A percentile compares a stretch with the other conserved stretches of the same genome.
phyloP scores from a whole-genome alignment of 2,113 vertebrate genomes.

The Elaphurus davidianus region DNA sequence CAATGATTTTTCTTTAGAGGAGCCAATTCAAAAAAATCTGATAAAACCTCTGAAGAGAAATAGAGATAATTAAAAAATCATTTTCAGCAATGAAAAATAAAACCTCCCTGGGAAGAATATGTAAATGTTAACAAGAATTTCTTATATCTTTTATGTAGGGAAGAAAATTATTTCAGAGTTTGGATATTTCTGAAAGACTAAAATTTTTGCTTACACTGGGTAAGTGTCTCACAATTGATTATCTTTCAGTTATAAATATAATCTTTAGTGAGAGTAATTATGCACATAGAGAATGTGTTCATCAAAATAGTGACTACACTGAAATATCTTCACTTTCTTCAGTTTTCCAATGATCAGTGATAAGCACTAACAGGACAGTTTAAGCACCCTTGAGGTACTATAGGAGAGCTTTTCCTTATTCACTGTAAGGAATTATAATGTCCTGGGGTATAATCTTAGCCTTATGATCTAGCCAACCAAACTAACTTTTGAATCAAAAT shows the following conservation, averaged over 20 bases:
- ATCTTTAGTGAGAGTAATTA: not conserved
- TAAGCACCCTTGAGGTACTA: not conserved
- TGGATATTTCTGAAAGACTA: conserved; percentile 92
- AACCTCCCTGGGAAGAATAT: not conserved
- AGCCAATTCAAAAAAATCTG: not conserved
- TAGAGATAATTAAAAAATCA: not conserved
- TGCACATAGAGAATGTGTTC: not conserved
- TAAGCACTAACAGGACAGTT: not conserved
- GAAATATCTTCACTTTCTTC: not conserved
- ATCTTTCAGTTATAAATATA: not conserved
- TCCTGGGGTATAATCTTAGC: not conserved
- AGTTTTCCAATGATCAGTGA: not conserved
- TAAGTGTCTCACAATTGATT: conserved; percentile 78
- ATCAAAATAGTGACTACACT: not conserved
- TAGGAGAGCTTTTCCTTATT: not conserved
- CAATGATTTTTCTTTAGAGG: not conserved
- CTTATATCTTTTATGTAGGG: conserved; percentile 82
- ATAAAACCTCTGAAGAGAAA: not conserved
- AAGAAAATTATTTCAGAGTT: conserved; percentile 92
- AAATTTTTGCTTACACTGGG: conserved; percentile 95
- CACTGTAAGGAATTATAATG: not conserved
- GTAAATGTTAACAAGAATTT: conserved; percentile 19
- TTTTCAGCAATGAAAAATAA: not conserved
- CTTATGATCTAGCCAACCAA: not conserved
- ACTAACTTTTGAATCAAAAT: not conserved